These are phyloP conservation scores for Pangasianodon gigas DNA, from an alignment of 2,113 vertebrate species.

Conservation along the genomic window DNA sequence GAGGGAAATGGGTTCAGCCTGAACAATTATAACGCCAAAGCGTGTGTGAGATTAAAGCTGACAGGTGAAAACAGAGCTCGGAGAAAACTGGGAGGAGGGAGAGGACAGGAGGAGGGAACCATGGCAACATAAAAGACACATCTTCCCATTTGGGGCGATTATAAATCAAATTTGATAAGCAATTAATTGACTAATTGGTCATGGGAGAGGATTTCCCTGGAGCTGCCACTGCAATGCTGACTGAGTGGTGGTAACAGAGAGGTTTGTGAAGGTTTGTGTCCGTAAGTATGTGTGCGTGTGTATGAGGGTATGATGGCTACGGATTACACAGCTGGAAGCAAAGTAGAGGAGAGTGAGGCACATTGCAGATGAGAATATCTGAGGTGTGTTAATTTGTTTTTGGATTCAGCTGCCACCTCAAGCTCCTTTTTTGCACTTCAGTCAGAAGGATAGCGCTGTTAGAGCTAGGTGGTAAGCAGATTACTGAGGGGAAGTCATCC, in stretches of 20 bases:
- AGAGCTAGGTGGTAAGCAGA: neutral
- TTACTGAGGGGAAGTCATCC: neutral
- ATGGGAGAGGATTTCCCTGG: constrained; percentile 70
- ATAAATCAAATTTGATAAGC: constrained; percentile 77
- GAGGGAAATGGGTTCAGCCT: constrained; percentile 47
- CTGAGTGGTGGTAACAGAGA: constrained; percentile 51
- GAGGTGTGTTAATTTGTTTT: constrained; percentile 9
- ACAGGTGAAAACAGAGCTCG: constrained; percentile 68
- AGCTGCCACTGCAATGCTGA: constrained; percentile 58
- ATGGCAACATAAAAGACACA: constrained; percentile 56
- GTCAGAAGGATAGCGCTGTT: neutral
- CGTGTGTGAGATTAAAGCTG: constrained; percentile 74
- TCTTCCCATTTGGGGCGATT: constrained; percentile 70
- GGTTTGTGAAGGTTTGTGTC: neutral
- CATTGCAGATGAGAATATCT: neutral
- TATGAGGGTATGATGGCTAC: neutral
- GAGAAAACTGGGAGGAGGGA: constrained; percentile 42
- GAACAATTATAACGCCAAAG: constrained; percentile 73
- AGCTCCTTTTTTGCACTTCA: neutral
- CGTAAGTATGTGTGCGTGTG: neutral
- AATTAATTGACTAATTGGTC: constrained; percentile 80
- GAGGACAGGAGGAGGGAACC: constrained; percentile 21
- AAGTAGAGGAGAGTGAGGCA: neutral
- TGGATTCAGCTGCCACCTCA: neutral
- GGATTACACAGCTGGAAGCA: neutral